Conservation (phyloP, 2,888 invertebrate species). For the Xestia c-nigrum region DNA sequence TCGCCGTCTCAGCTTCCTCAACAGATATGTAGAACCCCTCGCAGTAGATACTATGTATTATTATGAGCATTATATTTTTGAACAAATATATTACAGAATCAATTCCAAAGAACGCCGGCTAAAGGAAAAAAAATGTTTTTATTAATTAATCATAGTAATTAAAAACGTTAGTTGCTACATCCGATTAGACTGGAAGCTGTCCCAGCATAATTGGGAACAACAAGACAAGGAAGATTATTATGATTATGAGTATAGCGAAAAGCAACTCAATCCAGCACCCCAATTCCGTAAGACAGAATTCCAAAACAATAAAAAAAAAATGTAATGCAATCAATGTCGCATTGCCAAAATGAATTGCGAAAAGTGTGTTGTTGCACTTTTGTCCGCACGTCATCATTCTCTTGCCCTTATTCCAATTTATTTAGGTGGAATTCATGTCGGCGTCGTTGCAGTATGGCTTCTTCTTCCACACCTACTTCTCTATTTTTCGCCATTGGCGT, state of each 20-base stretch:
- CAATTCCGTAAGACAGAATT: background rate
- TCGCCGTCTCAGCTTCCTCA: conserved; percentile 3
- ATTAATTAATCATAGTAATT: background rate
- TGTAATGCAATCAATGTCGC: background rate
- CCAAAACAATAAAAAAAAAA: background rate
- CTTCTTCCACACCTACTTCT: background rate
- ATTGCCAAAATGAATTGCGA: background rate
- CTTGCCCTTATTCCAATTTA: too few relatives aligned
- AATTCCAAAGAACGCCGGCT: background rate
- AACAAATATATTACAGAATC: background rate
- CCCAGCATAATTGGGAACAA: background rate
- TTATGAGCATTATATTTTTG: conserved; percentile 1
- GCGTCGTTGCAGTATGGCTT: background rate
- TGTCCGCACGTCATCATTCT: background rate
- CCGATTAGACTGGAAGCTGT: background rate
- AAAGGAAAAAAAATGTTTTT: background rate
- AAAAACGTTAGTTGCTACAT: background rate
- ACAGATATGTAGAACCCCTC: conserved; percentile 16
- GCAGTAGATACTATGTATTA: conserved; percentile 8
- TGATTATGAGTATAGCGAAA: background rate
- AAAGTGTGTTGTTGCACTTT: background rate
- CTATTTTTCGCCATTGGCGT: background rate
- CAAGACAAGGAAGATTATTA: background rate
- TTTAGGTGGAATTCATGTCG: too few relatives aligned
- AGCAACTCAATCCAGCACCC: background rate